Evolutionary conservation across 2,113 vertebrate genomes (phyloP), one percentile per base, ranked within the genome.

Genomic region (Corythaixoides concolor): DNA sequence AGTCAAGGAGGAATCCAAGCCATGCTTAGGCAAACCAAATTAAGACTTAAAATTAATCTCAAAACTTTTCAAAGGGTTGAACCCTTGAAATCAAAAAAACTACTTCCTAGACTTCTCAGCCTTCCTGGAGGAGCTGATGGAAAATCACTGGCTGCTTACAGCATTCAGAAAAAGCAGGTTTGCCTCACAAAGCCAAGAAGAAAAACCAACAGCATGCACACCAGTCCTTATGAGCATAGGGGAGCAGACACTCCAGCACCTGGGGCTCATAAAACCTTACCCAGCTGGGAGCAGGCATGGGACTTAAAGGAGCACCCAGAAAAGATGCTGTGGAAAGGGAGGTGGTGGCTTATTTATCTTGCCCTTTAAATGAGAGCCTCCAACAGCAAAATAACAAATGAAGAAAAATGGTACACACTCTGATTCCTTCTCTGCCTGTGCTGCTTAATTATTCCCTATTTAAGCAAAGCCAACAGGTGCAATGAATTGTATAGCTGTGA

Each of bases 151-250:
- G 9, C 47, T 79, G 12, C 11, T 60, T 35, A 5, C 2, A 77
- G 30, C 12, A 24, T 12, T 64, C 1, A 0, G 6, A 43, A 5
- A 81, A 70, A 72, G 5, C 0, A 1, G 3, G 2, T 24, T 52
- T 87, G 2, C 49, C 41, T 43, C 11, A 59, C 21, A 79, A 79
- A 90, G 5, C 20, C 33, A n/a, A 52, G 35, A 37, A 43, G 9
- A 83, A 86, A 81, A 67, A 24, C 11, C 56, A 82, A 9, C 15
- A 82, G 2, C 49, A 12, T 1, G 0, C 8, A n/a, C 7, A n/a
- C 4, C 26, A 52, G 15, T 33, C 32, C 35, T 63, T 60, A 1
- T 8, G 23, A 77, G 28, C 26, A 41, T 55, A 70, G 13, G 41
- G 73, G 21, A 55, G n/a, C 55, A 85, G 30, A 60, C 14, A 18